Conservation (phyloP, 2,797 vertebrate species). For the Fratercula arctica region DNA sequence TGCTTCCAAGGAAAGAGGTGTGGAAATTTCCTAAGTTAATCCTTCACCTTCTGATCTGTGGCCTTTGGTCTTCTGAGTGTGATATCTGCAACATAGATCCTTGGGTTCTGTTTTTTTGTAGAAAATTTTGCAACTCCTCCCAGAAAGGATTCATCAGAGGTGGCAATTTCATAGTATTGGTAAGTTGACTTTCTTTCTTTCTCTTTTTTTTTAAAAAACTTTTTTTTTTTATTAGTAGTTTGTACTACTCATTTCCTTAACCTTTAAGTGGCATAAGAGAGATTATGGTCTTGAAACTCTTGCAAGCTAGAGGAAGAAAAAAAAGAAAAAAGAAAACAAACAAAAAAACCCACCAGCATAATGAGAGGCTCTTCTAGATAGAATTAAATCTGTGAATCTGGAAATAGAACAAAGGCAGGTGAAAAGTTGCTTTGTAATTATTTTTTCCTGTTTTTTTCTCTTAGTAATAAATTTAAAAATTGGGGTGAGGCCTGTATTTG, state of each 20-base stretch:
- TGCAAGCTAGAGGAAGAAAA: background rate
- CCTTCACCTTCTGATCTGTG: background rate
- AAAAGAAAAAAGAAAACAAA: too few species aligned
- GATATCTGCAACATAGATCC: background rate
- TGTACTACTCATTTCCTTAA: background rate
- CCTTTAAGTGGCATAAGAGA: background rate
- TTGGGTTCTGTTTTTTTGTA: conserved; percentile 68
- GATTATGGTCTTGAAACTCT: background rate
- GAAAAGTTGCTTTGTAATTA: background rate
- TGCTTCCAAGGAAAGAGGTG: background rate
- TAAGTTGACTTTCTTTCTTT: conserved; percentile 65
- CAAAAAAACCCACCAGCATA: background rate
- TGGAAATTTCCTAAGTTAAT: background rate
- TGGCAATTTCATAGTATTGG: conserved; percentile 99
- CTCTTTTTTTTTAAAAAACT: background rate
- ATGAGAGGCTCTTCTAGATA: background rate
- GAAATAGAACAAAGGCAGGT: background rate
- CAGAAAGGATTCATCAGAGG: conserved; percentile 94
- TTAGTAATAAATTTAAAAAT: background rate
- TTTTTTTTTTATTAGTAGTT: background rate
- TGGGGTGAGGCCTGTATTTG: background rate
- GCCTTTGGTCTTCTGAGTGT: background rate
- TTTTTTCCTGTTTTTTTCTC: background rate
- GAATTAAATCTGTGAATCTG: background rate
- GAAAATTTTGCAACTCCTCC: conserved; percentile 99